Base-by-base conservation (phyloP, 2,888 invertebrate genomes). In the Gymnocheta viridis region DNA sequence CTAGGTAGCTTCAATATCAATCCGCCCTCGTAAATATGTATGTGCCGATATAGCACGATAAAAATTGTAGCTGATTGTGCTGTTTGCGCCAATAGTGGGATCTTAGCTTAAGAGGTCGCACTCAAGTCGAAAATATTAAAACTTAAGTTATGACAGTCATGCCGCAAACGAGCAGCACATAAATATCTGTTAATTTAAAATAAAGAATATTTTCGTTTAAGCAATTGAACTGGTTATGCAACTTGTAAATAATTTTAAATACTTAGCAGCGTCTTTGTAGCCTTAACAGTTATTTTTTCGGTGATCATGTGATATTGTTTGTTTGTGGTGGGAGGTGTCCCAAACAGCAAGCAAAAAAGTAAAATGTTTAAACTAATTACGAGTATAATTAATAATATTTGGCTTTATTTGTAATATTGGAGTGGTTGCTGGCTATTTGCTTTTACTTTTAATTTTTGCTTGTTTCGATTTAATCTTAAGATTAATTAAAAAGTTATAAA, bases 391-490 rank as follows among this genome's bases (percentile, higher is more conserved):
- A 7, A 19, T 12, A 58, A 19, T 35, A 1, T 12, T 60, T 60
- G n/a, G 6, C 19, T 35, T 32, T 19, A 58, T 17, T 58, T 58
- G 0, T 58, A 19, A 32, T 32, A 32, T 58, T 32, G 19, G 6
- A 27, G 51, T 51, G 27, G 2, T 14, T 58, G 29, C n/a, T 70
- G 32, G 41, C 56, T 56, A 44, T 9, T 67, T 41, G 35, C 6
- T 14, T 29, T 41, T 24, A 10, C 47, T 38, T 51, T 64, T 22
- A 22, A 27, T 49, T 60, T 41, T 7, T 41, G 76, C 19, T 56
- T 72, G 47, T 9, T 49, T 72, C 56, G 41, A 35, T 14, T 38
- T 79, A 56, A 56, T 47, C 14, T 62, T 32, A 51, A 51, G 7
- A 24, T 22, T 29, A 35, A 41, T n/a, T 5, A 24, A 78, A 66